These are phyloP conservation scores for Ciona savignyi DNA, from an alignment of 23 tunicate genomes.

Conservation along the genomic window DNA sequence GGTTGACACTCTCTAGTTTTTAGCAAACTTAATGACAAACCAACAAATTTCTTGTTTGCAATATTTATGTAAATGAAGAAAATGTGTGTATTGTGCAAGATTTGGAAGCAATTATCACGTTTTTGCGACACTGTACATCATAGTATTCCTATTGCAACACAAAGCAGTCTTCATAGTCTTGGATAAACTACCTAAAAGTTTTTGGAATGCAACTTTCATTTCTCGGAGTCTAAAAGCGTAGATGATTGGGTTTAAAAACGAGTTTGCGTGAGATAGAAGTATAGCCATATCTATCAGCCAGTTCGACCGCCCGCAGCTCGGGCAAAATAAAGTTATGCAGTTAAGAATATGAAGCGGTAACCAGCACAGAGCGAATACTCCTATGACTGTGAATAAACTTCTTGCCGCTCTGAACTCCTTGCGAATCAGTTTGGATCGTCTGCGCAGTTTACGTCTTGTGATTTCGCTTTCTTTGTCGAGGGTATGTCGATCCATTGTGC, in stretches of 20 bases:
- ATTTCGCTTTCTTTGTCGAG: conserved; percentile 1
- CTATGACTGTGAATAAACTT: conserved; percentile 59
- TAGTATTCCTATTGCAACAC: not conserved
- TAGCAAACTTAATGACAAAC: too few relatives aligned
- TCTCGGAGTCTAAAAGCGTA: conserved; percentile 69
- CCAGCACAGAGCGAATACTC: conserved; percentile 81
- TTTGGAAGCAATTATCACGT: too few relatives aligned
- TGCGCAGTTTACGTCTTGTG: conserved; percentile 19
- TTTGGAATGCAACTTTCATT: conserved; percentile 61
- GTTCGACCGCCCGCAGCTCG: conserved; percentile 9
- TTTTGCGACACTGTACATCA: too few relatives aligned
- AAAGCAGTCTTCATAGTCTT: not conserved
- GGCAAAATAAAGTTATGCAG: conserved; percentile 30
- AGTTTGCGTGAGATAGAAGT: conserved; percentile 77
- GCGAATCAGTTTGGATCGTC: conserved; percentile 37
- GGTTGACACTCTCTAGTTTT: too few relatives aligned
- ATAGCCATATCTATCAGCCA: conserved; percentile 62
- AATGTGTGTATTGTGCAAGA: too few relatives aligned
- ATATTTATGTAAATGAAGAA: too few relatives aligned
- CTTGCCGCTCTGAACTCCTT: conserved; percentile 83
- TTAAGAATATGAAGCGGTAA: conserved; percentile 76
- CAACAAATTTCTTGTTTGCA: too few relatives aligned
- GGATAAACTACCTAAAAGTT: conserved; percentile 3
- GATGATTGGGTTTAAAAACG: conserved; percentile 62
- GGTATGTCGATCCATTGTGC: not conserved